These are phyloP conservation scores for Euclidia mi DNA, from an alignment of 2,888 invertebrate genomes.

Conservation along the genomic window DNA sequence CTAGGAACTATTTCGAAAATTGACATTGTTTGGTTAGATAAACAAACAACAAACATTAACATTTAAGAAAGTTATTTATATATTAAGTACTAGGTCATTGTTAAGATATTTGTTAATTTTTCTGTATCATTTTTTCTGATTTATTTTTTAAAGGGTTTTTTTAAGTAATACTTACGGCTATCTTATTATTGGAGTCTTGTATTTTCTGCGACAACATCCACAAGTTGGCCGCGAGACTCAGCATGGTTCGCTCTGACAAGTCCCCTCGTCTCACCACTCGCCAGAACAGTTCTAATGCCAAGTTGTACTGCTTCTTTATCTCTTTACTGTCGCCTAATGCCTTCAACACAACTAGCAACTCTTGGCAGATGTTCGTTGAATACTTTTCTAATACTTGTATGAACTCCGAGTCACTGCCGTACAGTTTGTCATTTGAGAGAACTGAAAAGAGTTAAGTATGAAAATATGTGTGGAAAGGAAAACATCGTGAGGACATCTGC, in stretches of 20 bases:
- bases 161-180: constrained; percentile 67
- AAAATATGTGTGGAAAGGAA: no score
- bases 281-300: constrained; percentile 94
- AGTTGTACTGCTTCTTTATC: constrained; percentile 91
- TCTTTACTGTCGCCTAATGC: constrained; percentile 92
- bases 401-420: constrained; percentile 97
- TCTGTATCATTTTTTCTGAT: neutral
- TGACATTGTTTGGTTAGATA: no score
- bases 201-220: constrained; percentile 94
- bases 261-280: constrained; percentile 92
- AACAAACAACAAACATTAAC: no score
- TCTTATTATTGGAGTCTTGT: constrained; percentile 74
- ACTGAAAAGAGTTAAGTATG: constrained; percentile 86
- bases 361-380: constrained; percentile 93
- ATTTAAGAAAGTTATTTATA: no score
- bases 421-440: constrained; percentile 97
- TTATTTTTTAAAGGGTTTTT: neutral
- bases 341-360: constrained; percentile 93
- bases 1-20: no score
- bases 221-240: constrained; percentile 93
- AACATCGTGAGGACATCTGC: no score
- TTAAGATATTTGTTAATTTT: no score
- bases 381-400: constrained; percentile 94
- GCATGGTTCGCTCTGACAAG: constrained; percentile 90
- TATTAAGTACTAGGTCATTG: no score